Percentiles rank a stretch among this genome's conserved stretches.
Conservation (phyloP, 2,888 invertebrate genomes). For the Cheilosia impressa region DNA sequence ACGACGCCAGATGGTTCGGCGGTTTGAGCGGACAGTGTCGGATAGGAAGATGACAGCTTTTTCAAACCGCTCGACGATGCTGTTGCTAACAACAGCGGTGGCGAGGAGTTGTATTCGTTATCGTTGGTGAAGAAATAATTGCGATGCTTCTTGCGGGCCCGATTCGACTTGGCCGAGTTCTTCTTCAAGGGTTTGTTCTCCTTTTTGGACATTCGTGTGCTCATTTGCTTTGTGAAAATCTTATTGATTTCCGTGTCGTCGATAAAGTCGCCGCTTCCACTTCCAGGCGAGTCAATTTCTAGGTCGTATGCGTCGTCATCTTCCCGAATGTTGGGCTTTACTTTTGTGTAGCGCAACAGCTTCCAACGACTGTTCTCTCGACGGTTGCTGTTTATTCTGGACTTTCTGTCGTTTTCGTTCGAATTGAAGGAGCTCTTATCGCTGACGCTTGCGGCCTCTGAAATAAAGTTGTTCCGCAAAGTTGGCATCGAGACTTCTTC, state of each 20-base stretch:
- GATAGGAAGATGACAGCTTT: not conserved
- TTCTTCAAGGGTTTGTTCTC: slow-evolving; percentile 9
- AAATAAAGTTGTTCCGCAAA: slow-evolving; percentile 21
- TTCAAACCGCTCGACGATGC: slow-evolving; percentile 11
- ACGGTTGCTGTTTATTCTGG: slow-evolving; percentile 48
- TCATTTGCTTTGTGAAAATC: slow-evolving; percentile 38
- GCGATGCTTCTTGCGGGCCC: slow-evolving; percentile 32
- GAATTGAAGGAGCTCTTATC: not conserved
- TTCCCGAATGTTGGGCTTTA: not conserved
- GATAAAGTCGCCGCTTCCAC: slow-evolving; percentile 77
- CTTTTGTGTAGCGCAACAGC: slow-evolving; percentile 11
- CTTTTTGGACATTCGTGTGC: slow-evolving; percentile 23
- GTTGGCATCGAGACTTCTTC: slow-evolving; percentile 10
- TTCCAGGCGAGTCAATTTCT: slow-evolving; percentile 69
- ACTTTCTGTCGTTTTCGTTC: slow-evolving; percentile 22
- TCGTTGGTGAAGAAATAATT: slow-evolving; percentile 41
- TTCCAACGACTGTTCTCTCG: slow-evolving; percentile 9
- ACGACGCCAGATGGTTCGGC: not conserved
- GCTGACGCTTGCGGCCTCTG: not conserved
- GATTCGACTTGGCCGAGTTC: slow-evolving; percentile 20
- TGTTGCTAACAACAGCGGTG: slow-evolving; percentile 17
- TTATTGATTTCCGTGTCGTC: slow-evolving; percentile 69
- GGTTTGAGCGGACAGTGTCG: not conserved
- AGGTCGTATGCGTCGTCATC: slow-evolving; percentile 59
- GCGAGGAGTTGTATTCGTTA: slow-evolving; percentile 25